Percentiles rank a stretch among this genome's conserved stretches.
Evolutionary conservation across 2,797 vertebrate genomes (phyloP).

Genomic region (Babyrousa celebensis): DNA sequence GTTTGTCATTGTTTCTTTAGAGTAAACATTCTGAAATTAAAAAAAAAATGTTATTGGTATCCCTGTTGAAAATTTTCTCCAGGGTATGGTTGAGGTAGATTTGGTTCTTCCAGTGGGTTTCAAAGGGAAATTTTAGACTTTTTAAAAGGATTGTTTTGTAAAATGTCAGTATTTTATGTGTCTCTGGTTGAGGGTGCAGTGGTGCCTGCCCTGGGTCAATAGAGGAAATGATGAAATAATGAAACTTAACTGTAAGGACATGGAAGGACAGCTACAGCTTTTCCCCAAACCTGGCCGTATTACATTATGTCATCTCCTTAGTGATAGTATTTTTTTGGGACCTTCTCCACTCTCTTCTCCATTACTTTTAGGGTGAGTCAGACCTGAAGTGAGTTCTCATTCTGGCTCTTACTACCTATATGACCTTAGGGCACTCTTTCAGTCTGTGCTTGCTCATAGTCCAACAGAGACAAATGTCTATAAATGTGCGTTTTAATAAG

Average conservation of each 20-base stretch:
- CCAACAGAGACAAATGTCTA: not conserved
- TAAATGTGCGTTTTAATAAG: not conserved
- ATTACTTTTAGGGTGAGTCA: not conserved
- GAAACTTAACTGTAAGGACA: constrained; percentile 53
- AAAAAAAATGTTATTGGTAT: constrained; percentile 27
- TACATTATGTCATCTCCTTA: not conserved
- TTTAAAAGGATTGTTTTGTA: constrained; percentile 57
- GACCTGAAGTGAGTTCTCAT: not conserved
- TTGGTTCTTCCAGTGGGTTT: constrained; percentile 63
- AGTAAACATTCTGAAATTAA: constrained; percentile 44
- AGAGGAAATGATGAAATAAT: constrained; percentile 74
- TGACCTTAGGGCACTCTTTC: not conserved
- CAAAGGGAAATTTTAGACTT: constrained; percentile 79
- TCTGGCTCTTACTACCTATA: not conserved
- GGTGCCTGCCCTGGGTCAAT: not conserved
- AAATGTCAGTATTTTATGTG: constrained; percentile 46
- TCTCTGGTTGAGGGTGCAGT: constrained; percentile 57
- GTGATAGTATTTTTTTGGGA: not conserved
- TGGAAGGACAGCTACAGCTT: not conserved
- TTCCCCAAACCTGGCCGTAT: not conserved
- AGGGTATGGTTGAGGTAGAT: constrained; percentile 52
- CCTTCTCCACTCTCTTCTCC: constrained; percentile 2
- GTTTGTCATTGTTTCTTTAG: constrained; percentile 59
- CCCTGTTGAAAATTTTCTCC: constrained; percentile 52
- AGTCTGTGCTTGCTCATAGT: constrained; percentile 30